Evolutionary conservation across 53 echinoderm and acorn worm genomes (phyloP).

Genomic region (Echinarachnius parma): DNA sequence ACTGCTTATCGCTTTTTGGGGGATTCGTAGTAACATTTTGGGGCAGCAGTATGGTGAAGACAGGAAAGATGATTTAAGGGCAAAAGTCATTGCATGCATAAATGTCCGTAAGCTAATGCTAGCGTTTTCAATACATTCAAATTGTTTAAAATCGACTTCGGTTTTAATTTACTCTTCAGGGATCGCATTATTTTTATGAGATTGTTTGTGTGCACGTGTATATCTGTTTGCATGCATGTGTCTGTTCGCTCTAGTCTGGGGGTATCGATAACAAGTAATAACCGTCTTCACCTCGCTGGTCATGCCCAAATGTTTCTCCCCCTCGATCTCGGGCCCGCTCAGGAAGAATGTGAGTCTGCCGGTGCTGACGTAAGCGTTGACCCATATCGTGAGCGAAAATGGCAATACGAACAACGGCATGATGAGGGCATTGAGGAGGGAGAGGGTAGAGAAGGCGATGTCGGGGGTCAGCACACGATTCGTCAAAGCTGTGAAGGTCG

Average conservation of each 20-base stretch:
- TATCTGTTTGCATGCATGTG: not conserved
- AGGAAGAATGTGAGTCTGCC: slow-evolving; percentile 62
- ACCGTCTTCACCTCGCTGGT: slow-evolving; percentile 20
- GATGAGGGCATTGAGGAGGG: slow-evolving; percentile 49
- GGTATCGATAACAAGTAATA: not conserved
- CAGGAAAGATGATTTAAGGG: too few relatives aligned
- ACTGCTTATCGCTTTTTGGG: too few relatives aligned
- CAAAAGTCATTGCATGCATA: too few relatives aligned
- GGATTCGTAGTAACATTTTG: too few relatives aligned
- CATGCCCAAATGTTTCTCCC: too few relatives aligned
- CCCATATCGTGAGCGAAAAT: slow-evolving; percentile 43
- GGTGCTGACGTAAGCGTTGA: slow-evolving; percentile 70
- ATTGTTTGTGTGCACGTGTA: not conserved
- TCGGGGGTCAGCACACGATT: slow-evolving; percentile 29
- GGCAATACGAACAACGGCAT: slow-evolving; percentile 51
- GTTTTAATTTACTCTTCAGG: too few relatives aligned
- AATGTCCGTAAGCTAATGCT: too few relatives aligned
- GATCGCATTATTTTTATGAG: too few relatives aligned
- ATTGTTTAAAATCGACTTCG: too few relatives aligned
- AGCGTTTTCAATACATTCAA: too few relatives aligned
- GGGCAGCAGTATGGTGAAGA: too few relatives aligned
- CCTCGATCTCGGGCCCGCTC: slow-evolving; percentile 62
- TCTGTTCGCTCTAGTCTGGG: not conserved
- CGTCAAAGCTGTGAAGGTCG: slow-evolving; percentile 44
- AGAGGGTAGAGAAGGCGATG: slow-evolving; percentile 46